phyloP scores from a whole-genome alignment of 2,113 vertebrate species.

The Brachypteracias leptosomus region DNA sequence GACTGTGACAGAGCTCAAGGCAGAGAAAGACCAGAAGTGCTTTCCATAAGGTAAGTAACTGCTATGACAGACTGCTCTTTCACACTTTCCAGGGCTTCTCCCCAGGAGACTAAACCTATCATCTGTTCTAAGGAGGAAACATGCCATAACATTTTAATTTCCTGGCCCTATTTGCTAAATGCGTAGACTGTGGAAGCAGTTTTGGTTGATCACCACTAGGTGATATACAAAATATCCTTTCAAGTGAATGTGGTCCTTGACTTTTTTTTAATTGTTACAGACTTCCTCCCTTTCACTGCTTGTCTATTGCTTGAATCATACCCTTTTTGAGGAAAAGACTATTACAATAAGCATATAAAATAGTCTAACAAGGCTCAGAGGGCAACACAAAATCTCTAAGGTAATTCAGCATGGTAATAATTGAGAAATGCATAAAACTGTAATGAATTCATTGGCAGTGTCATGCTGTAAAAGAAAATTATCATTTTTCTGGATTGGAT shows the following conservation, averaged over 20 bases:
- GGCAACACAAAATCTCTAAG: background rate
- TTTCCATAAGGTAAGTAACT: background rate
- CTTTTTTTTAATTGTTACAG: background rate
- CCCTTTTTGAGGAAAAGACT: background rate
- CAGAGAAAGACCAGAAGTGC: background rate
- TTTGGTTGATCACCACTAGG: background rate
- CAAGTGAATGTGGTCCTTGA: background rate
- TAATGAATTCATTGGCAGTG: background rate
- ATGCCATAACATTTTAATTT: constrained; percentile 14
- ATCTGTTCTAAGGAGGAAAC: constrained; percentile 29
- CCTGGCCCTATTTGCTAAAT: background rate
- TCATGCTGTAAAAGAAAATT: background rate
- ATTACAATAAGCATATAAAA: background rate
- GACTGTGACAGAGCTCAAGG: background rate
- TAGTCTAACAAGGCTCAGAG: background rate
- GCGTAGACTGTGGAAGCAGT: background rate
- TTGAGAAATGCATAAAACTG: background rate
- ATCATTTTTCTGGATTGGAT: background rate
- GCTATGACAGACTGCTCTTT: background rate
- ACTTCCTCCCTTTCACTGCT: background rate
- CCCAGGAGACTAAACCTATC: constrained; percentile 26
- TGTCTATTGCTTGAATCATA: background rate
- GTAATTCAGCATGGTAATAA: background rate
- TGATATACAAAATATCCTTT: background rate
- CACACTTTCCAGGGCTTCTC: constrained; percentile 13